Base-by-base conservation (phyloP, 2,888 invertebrate species). In the Branchellion lobata region DNA sequence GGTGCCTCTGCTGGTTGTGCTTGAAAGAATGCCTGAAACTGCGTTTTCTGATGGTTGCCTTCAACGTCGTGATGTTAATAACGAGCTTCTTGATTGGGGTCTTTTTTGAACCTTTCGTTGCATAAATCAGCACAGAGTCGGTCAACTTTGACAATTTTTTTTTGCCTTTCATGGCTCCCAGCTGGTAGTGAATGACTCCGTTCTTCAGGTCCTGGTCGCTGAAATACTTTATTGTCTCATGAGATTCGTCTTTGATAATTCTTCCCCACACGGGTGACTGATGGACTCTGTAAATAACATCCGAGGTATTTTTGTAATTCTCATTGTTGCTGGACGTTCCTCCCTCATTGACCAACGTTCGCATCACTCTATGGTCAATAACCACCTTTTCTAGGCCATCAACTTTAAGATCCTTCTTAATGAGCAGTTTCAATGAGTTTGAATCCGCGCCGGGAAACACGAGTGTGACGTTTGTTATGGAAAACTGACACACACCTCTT, bases 251-350 rank as follows among this genome's bases (percentile, higher is more conserved):
- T 24, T 34, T 69, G 5, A 77, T 33, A 40, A 77, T 65, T 77
- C 65, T 47, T 11, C 77, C 77, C 65, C 77, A 61, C 14, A 34
- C 77, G 1, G 77, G 77, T n/a, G 77, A 77, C 33, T 77, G 77
- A 21, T 27, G 14, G 40, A 77, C 24, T 27, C 29, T 57, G 65
- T 51, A 77, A 1, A 18, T 77, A 1, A 77, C 8, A 2, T 57
- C n/a, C n/a, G 29, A 8, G 18, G 57, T 65, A 5, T n/a, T 18
- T 2, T n/a, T n/a, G n/a, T n/a, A n/a, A n/a, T n/a, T n/a, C n/a
- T n/a, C n/a, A n/a, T n/a, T n/a, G n/a, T n/a, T n/a, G n/a, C n/a
- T n/a, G n/a, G n/a, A n/a, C n/a, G n/a, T n/a, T n/a, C n/a, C n/a
- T 36, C 14, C 36, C 11, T 77, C 3, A 34, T 31, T 5, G 14